phyloP scores from a whole-genome alignment of 2,888 invertebrate species.

The Bellardia bayeri region DNA sequence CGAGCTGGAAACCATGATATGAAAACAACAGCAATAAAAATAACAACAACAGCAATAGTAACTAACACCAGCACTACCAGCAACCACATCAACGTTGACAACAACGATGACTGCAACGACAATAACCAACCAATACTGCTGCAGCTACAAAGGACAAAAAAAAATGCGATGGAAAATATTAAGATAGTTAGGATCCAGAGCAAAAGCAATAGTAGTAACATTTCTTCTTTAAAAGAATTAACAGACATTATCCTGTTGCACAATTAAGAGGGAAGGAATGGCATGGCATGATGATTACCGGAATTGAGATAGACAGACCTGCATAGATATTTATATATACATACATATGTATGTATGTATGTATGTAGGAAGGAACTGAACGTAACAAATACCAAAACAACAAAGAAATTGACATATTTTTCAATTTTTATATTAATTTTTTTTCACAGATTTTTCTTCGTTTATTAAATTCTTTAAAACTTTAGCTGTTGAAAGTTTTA shows the following conservation, averaged over 20 bases:
- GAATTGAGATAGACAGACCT: neutral
- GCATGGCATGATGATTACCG: neutral
- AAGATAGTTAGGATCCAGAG: neutral
- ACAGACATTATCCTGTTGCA: conserved; percentile 64
- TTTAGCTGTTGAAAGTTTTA: conserved; percentile 13
- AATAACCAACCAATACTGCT: conserved; percentile 8
- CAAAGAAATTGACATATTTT: conserved; percentile 47
- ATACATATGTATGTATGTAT: neutral
- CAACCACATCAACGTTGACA: conserved; percentile 22
- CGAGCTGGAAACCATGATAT: conserved; percentile 26
- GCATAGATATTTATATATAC: neutral
- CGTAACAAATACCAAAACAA: neutral
- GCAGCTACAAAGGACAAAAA: neutral
- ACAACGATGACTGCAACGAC: conserved; percentile 30
- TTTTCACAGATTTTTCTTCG: neutral
- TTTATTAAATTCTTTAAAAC: neutral
- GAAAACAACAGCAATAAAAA: conserved; percentile 12
- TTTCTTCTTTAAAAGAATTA: conserved; percentile 24
- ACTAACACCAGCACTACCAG: neutral
- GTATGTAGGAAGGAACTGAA: neutral
- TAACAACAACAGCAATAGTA: conserved; percentile 1
- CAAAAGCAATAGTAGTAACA: conserved; percentile 11
- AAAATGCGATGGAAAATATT: neutral
- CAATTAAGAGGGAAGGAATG: conserved; percentile 49
- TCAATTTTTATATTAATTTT: conserved; percentile 20